These are phyloP conservation scores for Halcyon leucocephala DNA, from an alignment of 2,797 vertebrate genomes.

Conservation along the genomic window DNA sequence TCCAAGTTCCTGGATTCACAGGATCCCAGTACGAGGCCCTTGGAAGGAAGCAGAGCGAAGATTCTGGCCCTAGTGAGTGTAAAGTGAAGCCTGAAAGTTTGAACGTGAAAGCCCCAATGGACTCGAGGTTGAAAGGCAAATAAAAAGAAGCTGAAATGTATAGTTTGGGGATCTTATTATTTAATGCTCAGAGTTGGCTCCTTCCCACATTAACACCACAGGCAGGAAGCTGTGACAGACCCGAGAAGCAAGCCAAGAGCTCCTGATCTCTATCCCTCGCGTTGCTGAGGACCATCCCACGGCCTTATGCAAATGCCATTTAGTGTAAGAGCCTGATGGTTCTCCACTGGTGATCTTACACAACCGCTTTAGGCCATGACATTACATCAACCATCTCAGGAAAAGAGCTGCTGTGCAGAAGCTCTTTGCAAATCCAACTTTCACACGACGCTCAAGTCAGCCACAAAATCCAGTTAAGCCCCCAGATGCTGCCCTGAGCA, in stretches of 20 bases:
- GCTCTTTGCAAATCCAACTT: not conserved
- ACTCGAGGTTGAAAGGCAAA: not conserved
- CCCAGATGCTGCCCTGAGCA: not conserved
- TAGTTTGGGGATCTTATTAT: not conserved
- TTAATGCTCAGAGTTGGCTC: not conserved
- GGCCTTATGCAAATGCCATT: constrained; percentile 13
- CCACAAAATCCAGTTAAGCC: not conserved
- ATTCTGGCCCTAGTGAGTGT: not conserved
- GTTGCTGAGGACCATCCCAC: not conserved
- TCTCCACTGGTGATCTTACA: not conserved
- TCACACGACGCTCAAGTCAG: not conserved
- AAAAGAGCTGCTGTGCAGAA: not conserved
- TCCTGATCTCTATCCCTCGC: not conserved
- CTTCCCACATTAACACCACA: not conserved
- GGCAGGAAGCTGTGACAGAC: constrained; percentile 13
- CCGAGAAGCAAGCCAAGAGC: not conserved
- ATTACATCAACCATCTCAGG: not conserved
- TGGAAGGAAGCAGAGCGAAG: not conserved
- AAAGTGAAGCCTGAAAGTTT: not conserved
- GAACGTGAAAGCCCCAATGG: not conserved
- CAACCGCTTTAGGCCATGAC: not conserved
- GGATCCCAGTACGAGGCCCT: not conserved
- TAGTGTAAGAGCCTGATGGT: not conserved
- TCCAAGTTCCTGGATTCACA: not conserved
- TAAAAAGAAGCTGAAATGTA: not conserved